Base-by-base conservation (phyloP, 2,113 vertebrate genomes). In the Mustela lutreola region DNA sequence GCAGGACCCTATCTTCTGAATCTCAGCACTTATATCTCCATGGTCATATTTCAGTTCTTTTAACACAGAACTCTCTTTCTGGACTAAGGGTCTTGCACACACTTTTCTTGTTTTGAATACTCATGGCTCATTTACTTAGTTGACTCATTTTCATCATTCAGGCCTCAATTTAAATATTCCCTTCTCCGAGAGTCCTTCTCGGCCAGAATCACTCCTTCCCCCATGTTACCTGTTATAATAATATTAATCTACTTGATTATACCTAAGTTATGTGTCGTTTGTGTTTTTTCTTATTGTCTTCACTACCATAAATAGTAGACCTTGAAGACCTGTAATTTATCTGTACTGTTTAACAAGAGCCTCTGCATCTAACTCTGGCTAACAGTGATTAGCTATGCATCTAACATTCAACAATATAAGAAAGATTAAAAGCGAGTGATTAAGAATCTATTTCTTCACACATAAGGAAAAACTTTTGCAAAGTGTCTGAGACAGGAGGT, bases 171-270 rank as follows among this genome's bases (percentile, higher is more conserved):
- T 88, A 58, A 78, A 71, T 24, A 53, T n/a, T n/a, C 8, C 11
- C 15, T 83, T 93, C 31, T 92, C 56, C 86, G 24, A 39, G 58
- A 24, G 1, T 2, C 18, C 24, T 90, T 94, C 16, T 73, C 7
- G 7, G 4, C 1, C 12, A 26, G 48, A 48, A 12, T 31, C 39
- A 56, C 1, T 24, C 11, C 1, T 39, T 42, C 8, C 9, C 4
- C 21, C 24, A 48, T 42, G 33, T 84, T n/a, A 0, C 19, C 12
- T 36, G 1, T 56, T 36, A 58, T 80, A 42, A n/a, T 73, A 42
- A n/a, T 73, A 33, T 63, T 65, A 45, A 73, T 97, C 62, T 76
- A n/a, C 28, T 95, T 82, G 50, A 24, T 36, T 84, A 53, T 80
- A 6, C 3, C 63, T 24, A 60, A 60, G 19, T 24, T 93, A 16